Evolutionary conservation across 2,797 vertebrate genomes (phyloP).

Genomic region (Coccyzus lansbergi): DNA sequence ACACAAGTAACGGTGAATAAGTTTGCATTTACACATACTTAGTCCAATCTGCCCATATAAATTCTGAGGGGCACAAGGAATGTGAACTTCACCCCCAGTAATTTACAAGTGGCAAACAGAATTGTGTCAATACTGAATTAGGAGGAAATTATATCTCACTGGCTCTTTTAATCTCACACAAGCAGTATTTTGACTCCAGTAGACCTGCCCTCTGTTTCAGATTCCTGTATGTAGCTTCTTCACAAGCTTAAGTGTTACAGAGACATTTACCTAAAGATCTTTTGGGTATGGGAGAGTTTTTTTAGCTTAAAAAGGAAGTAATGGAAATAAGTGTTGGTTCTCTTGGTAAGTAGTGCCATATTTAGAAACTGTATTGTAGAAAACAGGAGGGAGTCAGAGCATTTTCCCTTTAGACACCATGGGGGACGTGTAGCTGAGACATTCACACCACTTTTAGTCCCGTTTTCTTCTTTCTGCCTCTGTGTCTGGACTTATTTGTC

Average conservation of each 20-base stretch:
- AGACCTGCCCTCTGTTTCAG: background rate
- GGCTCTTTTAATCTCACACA: background rate
- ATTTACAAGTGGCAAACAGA: background rate
- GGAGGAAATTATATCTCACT: background rate
- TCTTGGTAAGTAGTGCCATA: background rate
- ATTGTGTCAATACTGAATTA: background rate
- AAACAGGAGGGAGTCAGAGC: background rate
- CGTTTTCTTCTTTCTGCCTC: background rate
- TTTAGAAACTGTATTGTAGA: background rate
- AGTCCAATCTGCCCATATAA: background rate
- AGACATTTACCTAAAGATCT: accelerated
- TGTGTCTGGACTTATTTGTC: background rate
- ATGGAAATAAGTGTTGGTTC: background rate
- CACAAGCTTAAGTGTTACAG: accelerated
- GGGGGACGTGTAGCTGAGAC: background rate
- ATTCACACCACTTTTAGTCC: background rate
- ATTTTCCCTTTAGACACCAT: background rate
- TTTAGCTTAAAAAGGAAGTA: background rate
- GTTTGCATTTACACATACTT: background rate
- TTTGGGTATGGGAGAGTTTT: background rate
- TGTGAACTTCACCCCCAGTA: background rate
- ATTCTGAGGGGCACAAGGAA: background rate
- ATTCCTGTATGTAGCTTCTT: background rate
- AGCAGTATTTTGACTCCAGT: background rate
- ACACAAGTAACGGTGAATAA: background rate